phyloP scores from a whole-genome alignment of 2,888 invertebrate genomes.

The Dryobotodes eremita region DNA sequence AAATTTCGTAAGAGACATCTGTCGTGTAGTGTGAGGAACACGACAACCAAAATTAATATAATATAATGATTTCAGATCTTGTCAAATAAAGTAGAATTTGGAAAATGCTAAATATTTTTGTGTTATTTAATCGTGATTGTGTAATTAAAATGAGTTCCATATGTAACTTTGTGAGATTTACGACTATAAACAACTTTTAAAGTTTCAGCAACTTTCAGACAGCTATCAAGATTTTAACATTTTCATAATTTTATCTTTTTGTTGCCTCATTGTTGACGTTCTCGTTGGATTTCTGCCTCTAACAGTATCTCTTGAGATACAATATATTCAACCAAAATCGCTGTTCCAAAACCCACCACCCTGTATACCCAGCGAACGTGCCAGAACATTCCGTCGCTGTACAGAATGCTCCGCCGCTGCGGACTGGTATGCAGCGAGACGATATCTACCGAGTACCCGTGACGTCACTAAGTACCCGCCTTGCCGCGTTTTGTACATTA shows the following conservation, averaged over 20 bases:
- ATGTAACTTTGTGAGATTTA: too few species aligned
- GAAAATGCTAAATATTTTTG: not conserved
- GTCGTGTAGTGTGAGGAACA: not conserved
- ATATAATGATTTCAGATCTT: not conserved
- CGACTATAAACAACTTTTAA: not conserved
- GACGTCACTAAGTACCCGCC: constrained; percentile 46
- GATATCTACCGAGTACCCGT: constrained; percentile 41
- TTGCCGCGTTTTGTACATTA: constrained; percentile 41
- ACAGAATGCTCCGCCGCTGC: constrained; percentile 67
- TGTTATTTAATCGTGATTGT: not conserved
- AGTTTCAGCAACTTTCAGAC: not conserved
- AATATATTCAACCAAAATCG: not conserved
- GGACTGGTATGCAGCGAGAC: constrained; percentile 65
- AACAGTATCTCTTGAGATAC: not conserved
- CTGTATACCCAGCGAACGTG: constrained; percentile 59
- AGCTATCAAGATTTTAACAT: not conserved
- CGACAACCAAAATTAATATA: not conserved
- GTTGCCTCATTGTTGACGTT: not conserved
- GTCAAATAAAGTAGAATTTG: not conserved
- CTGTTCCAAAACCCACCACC: not conserved
- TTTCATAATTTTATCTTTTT: not conserved
- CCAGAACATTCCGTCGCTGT: constrained; percentile 69
- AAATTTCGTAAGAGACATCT: not conserved
- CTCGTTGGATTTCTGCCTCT: not conserved
- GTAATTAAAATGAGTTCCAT: not conserved